phyloP scores from a whole-genome alignment of 2,888 invertebrate genomes.

The Kuschelorhynchus macadamiae region DNA sequence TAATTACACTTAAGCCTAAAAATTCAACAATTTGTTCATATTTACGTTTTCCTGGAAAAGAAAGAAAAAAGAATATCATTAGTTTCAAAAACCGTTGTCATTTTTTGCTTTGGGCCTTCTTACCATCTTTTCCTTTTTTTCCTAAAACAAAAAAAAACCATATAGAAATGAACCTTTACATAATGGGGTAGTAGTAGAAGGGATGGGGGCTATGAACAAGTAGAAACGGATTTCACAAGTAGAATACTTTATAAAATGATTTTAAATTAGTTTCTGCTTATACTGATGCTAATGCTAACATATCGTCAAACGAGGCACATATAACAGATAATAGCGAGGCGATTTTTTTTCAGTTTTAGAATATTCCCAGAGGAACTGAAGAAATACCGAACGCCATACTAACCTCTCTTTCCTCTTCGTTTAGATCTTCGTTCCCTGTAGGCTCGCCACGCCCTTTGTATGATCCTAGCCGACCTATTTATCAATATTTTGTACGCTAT shows the following conservation, averaged over 20 bases:
- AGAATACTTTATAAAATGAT: too few relatives aligned
- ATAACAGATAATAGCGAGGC: too few relatives aligned
- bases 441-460: slow-evolving; percentile 65
- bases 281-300: too few relatives aligned
- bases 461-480: slow-evolving; percentile 62
- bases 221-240: too few relatives aligned
- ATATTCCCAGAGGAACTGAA: too few relatives aligned
- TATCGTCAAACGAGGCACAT: too few relatives aligned
- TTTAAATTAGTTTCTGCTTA: too few relatives aligned
- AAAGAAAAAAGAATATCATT: background rate
- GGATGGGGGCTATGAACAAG: too few relatives aligned
- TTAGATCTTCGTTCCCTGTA: slow-evolving; percentile 53
- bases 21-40: background rate
- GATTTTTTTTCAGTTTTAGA: too few relatives aligned
- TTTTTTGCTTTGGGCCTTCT: slow-evolving; percentile 35
- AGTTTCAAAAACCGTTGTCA: background rate
- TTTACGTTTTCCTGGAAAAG: slow-evolving; percentile 28
- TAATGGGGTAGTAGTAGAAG: too few relatives aligned
- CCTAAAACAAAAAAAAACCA: slow-evolving; percentile 31
- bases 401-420: slow-evolving; percentile 52
- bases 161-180: background rate
- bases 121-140: slow-evolving; percentile 45
- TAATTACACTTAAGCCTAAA: slow-evolving; percentile 5
- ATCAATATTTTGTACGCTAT: slow-evolving; percentile 65
- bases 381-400: slow-evolving; percentile 1